Percentiles rank a stretch among this genome's conserved stretches.
Conservation (phyloP, 1,140 invertebrate species). For the Hyles vespertilio region DNA sequence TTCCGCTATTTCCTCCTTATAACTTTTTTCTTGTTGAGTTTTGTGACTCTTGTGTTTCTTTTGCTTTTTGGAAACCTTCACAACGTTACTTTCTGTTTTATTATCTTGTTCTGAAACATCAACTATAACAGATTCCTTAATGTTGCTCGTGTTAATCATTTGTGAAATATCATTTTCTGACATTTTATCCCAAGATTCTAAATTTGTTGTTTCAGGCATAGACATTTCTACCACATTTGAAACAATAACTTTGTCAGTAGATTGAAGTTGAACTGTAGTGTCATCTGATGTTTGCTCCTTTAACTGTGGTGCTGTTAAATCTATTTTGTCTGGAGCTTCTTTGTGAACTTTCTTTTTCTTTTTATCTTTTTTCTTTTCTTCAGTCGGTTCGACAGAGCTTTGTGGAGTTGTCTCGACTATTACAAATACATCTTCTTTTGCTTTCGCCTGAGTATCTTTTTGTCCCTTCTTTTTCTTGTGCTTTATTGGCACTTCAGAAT, state of each 20-base stretch:
- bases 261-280: neutral
- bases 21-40: neutral
- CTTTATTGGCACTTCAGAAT: constrained; percentile 17
- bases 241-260: neutral
- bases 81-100: neutral
- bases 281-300: no score
- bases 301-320: neutral
- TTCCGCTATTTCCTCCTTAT: neutral
- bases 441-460: constrained; percentile 11
- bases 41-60: constrained; percentile 2
- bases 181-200: neutral
- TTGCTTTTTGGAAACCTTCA: neutral
- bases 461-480: constrained; percentile 27
- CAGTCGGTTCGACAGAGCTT: neutral
- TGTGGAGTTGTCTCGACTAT: constrained; percentile 8
- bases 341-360: constrained; percentile 24
- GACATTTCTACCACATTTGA: constrained; percentile 2
- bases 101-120: no score
- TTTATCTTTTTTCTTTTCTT: constrained; percentile 13
- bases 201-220: neutral
- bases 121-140: neutral
- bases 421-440: constrained; percentile 8
- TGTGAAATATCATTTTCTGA: neutral
- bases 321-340: constrained; percentile 12
- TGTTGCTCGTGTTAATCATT: neutral